Base-by-base conservation (phyloP, 2,797 vertebrate species). In the Enteromius paludinosus region DNA sequence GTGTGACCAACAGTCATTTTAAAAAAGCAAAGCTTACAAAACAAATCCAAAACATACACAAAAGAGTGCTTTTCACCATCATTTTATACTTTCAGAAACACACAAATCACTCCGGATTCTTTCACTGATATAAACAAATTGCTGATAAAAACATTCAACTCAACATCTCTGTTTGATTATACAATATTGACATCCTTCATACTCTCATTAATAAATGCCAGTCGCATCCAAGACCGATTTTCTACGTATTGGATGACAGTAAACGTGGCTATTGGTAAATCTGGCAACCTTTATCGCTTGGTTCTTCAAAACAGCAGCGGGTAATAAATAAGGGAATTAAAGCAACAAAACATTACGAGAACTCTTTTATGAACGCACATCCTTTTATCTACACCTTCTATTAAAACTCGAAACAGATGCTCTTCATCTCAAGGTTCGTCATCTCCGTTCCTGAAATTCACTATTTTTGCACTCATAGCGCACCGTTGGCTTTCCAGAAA, bases 271-370 rank as follows among this genome's bases (percentile, higher is more conserved):
- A 25, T 47, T 62, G 41, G 11, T 25, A 3, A 73, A 45, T 49
- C 61, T 56, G 61, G 17, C 45, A 82, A 30, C 71, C 12, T 82
- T 56, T 6, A 38, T 65, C 43, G 4, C 56, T 66, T 56, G 61
- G 11, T 74, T 41, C 45, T 74, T 68, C 23, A 66, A 18, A 75
- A 45, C 47, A 68, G 71, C 61, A 68, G 71, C 62, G 56, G 33
- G 35, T 75, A 68, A 30, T 30, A 30, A 30, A 30, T 30, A 30
- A 30, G 3, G 30, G 7, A 82, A 75, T 41, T 43, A 82, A 49
- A 82, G 62, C 80, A 82, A 71, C 71, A 75, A 82, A 64, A 75
- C 49, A 1, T 54, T 15, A 82, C 45, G 20, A 73, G 30, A 74
- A 65, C 25, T 45, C 35, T 70, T 79, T 79, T 30, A 61, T 41